Evolutionary conservation across 2,888 invertebrate genomes (phyloP).

Genomic region (Tortrix viridana): DNA sequence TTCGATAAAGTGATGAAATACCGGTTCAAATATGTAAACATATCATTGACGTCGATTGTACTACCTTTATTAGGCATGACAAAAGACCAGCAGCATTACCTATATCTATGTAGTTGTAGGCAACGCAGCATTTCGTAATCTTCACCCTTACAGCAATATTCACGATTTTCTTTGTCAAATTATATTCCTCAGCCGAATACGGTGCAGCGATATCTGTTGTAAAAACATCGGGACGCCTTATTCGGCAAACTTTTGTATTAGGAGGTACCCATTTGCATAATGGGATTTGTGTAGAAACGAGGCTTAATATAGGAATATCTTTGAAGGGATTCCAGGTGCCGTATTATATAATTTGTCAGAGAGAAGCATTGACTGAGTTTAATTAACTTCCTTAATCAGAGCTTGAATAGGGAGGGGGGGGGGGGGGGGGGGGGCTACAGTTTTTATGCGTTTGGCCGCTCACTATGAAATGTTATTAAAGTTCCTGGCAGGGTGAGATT

Average conservation of each 20-base stretch:
- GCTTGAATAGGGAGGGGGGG: too few relatives aligned
- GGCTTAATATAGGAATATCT: constrained; percentile 41
- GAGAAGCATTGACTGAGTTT: constrained; percentile 31
- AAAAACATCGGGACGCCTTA: constrained; percentile 38
- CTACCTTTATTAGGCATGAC: too few relatives aligned
- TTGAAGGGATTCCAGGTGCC: constrained; percentile 32
- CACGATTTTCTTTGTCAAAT: constrained; percentile 26
- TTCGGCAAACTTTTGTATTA: constrained; percentile 41
- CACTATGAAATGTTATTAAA: neutral
- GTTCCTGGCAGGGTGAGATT: too few relatives aligned
- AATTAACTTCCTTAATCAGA: constrained; percentile 11
- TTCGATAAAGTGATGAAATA: too few relatives aligned
- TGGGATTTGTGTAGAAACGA: constrained; percentile 42
- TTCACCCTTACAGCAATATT: constrained; percentile 12
- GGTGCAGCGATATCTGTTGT: constrained; percentile 36
- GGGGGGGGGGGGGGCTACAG: constrained; percentile 4
- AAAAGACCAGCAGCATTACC: too few relatives aligned
- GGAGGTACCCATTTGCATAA: constrained; percentile 43
- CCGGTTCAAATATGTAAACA: too few relatives aligned
- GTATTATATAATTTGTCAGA: constrained; percentile 39
- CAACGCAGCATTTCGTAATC: constrained; percentile 22
- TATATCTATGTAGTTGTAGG: constrained; percentile 20
- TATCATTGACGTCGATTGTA: too few relatives aligned
- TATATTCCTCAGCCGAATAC: constrained; percentile 24
- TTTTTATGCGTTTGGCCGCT: constrained; percentile 8